Conservation (phyloP, 2,797 vertebrate species). For the Hafferia zeledoni region DNA sequence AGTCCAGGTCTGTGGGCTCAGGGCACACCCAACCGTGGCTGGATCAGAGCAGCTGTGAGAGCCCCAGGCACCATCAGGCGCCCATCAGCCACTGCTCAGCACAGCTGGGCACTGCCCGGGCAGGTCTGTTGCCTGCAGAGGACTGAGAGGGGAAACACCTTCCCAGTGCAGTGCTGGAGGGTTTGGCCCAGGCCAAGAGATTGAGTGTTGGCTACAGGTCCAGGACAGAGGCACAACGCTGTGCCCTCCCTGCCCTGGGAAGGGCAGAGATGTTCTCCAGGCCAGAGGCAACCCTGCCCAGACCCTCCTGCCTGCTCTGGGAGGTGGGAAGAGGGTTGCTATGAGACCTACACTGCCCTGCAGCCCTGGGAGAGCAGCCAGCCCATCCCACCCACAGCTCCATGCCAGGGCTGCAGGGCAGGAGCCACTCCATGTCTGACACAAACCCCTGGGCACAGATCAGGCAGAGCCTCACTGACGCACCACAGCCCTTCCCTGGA, state of each 20-base stretch:
- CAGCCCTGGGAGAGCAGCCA: background rate
- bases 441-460: background rate
- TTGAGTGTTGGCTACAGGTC: rapidly evolving
- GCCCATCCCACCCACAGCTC: background rate
- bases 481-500: background rate
- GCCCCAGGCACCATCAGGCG: rapidly evolving
- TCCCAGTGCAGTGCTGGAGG: rapidly evolving
- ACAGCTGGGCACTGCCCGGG: background rate
- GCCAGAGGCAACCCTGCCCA: background rate
- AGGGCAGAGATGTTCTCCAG: background rate
- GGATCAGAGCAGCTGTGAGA: background rate
- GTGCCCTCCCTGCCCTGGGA: rapidly evolving
- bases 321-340: too few species aligned
- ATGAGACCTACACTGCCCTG: too few species aligned
- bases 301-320: background rate
- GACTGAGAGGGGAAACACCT: background rate
- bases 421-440: background rate
- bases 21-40: background rate
- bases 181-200: background rate
- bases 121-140: background rate
- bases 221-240: background rate
- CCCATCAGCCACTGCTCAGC: rapidly evolving
- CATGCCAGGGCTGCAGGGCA: background rate
- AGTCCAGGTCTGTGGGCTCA: background rate
- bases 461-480: rapidly evolving